These are phyloP conservation scores for Pandemis cinnamomeana DNA, from an alignment of 2,888 invertebrate species.

Conservation along the genomic window DNA sequence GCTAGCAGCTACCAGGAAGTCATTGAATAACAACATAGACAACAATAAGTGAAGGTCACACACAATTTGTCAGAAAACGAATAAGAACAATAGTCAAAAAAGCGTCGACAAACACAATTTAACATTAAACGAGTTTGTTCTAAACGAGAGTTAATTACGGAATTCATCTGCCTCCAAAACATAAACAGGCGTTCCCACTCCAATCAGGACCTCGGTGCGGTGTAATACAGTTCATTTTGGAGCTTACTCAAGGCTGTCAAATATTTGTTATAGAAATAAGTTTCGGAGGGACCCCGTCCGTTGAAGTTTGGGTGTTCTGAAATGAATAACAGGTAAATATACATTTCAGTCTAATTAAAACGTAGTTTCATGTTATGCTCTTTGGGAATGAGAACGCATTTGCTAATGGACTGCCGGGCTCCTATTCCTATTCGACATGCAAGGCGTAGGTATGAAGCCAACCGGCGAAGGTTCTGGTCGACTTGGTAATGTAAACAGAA, in stretches of 20 bases:
- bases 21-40: too few species aligned
- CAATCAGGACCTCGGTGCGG: conserved; percentile 3
- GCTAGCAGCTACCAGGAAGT: too few species aligned
- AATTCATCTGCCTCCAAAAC: conserved; percentile 30
- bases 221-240: conserved; percentile 13
- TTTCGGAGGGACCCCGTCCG: conserved; percentile 15
- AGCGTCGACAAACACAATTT: conserved; percentile 27
- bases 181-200: conserved; percentile 15
- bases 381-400: background rate
- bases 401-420: background rate
- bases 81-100: background rate
- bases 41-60: too few species aligned
- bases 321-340: conserved; percentile 8
- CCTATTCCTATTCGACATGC: too few species aligned
- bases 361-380: background rate
- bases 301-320: background rate
- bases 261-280: conserved; percentile 39
- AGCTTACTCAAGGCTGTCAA: conserved; percentile 9
- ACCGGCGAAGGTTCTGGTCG: too few species aligned
- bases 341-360: conserved; percentile 4
- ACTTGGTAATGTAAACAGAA: too few species aligned
- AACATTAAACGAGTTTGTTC: conserved; percentile 32
- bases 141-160: conserved; percentile 33
- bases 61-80: background rate
- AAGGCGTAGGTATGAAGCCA: too few species aligned